Percentiles rank a stretch among this genome's conserved stretches.
Evolutionary conservation across 2,797 vertebrate species (phyloP).

Genomic region (Psittacula echo): DNA sequence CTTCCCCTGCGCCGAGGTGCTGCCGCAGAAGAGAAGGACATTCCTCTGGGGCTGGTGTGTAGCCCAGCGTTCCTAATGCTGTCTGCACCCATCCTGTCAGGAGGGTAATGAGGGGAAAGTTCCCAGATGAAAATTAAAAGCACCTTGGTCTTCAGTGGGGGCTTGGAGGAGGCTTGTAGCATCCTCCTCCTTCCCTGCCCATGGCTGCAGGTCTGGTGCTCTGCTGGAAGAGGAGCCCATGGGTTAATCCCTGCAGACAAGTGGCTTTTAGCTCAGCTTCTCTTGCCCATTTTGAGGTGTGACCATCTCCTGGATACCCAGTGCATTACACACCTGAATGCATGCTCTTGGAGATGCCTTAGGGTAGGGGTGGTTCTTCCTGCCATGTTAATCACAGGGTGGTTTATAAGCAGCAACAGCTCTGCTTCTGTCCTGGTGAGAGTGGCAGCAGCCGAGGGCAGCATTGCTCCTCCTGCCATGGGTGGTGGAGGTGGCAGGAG

Average conservation of each 20-base stretch:
- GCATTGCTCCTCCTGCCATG: accelerated
- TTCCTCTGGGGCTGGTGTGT: conserved; percentile 69
- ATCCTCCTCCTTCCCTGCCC: neutral
- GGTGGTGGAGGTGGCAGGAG: neutral
- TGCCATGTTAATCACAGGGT: accelerated
- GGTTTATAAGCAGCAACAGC: neutral
- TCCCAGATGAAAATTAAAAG: conserved; percentile 64
- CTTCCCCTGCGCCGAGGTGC: neutral
- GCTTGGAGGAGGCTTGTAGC: neutral
- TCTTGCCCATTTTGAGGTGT: neutral
- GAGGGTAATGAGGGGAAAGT: conserved; percentile 72
- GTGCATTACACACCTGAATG: neutral
- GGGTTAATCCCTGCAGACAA: neutral
- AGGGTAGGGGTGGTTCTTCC: neutral
- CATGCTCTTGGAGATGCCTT: neutral
- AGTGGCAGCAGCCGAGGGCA: neutral
- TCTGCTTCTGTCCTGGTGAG: neutral
- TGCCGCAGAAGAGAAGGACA: neutral
- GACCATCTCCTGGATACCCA: neutral
- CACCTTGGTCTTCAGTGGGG: neutral
- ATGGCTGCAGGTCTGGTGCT: neutral
- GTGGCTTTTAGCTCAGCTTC: neutral
- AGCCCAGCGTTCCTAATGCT: conserved; percentile 74
- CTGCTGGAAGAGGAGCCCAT: neutral
- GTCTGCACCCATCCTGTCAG: conserved; percentile 75